Evolutionary conservation across 2,797 vertebrate species (phyloP).

Genomic region (Percopsis omiscomaycus): DNA sequence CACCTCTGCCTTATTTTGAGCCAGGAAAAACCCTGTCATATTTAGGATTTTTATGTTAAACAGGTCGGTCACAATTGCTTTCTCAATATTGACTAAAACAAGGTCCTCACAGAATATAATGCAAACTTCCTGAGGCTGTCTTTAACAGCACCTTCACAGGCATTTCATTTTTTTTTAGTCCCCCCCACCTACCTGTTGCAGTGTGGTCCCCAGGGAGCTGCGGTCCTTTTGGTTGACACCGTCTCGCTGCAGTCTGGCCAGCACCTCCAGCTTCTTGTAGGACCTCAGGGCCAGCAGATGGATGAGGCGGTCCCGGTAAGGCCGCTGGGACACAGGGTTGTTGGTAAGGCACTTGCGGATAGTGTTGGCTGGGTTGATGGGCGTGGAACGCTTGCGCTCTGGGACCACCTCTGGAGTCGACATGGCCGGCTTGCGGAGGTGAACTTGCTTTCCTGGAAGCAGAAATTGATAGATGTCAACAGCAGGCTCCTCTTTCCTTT

Average conservation of each 20-base stretch:
- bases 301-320: constrained; percentile 86
- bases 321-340: constrained; percentile 81
- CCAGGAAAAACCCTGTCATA: no score
- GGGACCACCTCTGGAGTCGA: constrained; percentile 78
- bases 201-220: constrained; percentile 82
- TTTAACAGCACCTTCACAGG: not conserved
- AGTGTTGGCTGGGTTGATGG: constrained; percentile 86
- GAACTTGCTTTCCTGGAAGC: constrained; percentile 82
- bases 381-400: constrained; percentile 87
- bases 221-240: constrained; percentile 91
- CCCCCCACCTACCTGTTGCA: constrained; percentile 83
- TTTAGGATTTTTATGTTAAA: no score
- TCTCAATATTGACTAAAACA: not conserved
- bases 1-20: no score
- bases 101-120: not conserved
- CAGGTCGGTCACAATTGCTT: no score
- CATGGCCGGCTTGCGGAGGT: constrained; percentile 83
- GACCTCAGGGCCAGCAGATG: constrained; percentile 87
- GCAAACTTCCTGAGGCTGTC: no score
- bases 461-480: constrained; percentile 7
- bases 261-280: constrained; percentile 91
- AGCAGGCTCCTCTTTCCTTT: not conserved
- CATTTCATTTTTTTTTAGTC: no score
- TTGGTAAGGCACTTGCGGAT: constrained; percentile 82
- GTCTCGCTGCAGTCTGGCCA: constrained; percentile 87